These are phyloP conservation scores for Forbesichthys agassizii DNA, from an alignment of 2,113 vertebrate species.

Conservation along the genomic window DNA sequence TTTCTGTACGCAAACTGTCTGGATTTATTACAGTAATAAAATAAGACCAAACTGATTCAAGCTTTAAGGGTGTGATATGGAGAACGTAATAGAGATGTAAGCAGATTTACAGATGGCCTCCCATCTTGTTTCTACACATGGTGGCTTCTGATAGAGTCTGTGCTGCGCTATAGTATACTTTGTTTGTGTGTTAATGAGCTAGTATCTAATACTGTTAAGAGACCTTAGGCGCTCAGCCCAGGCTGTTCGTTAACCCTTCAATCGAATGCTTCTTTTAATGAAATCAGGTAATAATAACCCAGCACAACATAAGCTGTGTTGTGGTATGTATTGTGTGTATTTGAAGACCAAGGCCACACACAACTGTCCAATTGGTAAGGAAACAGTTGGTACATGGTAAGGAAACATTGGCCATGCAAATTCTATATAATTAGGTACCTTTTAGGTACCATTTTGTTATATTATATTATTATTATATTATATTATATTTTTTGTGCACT, in stretches of 20 bases:
- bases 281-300: background rate
- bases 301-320: background rate
- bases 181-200: slow-evolving; percentile 25
- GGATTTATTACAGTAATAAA: background rate
- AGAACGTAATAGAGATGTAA: background rate
- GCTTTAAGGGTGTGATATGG: background rate
- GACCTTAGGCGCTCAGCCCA: slow-evolving; percentile 21
- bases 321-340: background rate
- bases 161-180: background rate
- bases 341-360: background rate
- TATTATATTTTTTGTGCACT: too few relatives aligned
- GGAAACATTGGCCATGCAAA: too few relatives aligned
- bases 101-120: background rate
- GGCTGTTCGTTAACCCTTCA: slow-evolving; percentile 8
- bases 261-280: background rate
- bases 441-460: too few relatives aligned
- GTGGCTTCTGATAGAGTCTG: background rate
- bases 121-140: background rate
- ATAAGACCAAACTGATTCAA: background rate
- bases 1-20: background rate
- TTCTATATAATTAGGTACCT: too few relatives aligned
- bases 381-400: too few relatives aligned
- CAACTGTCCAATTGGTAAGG: background rate
- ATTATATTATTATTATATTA: too few relatives aligned
- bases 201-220: slow-evolving; percentile 18